Base-by-base conservation (phyloP, 2,888 invertebrate species). In the Caenorhabditis sp. region DNA sequence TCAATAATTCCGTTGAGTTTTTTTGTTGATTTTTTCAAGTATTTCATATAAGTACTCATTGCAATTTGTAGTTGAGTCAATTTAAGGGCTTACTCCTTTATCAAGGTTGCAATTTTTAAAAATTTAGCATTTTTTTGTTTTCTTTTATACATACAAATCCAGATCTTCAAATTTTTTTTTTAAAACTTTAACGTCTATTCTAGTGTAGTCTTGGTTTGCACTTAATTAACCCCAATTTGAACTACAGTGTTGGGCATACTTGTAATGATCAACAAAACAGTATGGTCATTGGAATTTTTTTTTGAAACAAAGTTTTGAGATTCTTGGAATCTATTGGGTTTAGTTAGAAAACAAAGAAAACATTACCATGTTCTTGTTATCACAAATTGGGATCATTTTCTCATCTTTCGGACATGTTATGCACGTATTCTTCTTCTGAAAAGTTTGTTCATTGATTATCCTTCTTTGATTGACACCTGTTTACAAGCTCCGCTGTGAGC, bases 341-440 rank as follows among this genome's bases (percentile, higher is more conserved):
- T 50, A 22, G 32, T 20, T 4, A 40, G 6, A 40, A 40, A 40
- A 13, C 2, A 40, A 40, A 13, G 26, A 3, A 60, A 28, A 22
- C 4, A 20, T 20, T 18, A 85, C 85, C 80, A 74, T 82, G 28
- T 84, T 84, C 32, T 56, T 67, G 56, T 85, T 85, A 67, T 85
- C 85, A 60, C 85, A 85, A 11, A 85, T 55, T 4, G 83, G 80
- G 40, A 80, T 67, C 8, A 9, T 15, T 24, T 70, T 65, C 51
- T 85, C 83, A 26, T 80, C 79, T 22, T 67, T 67, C 9, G 82
- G 72, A 71, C 85, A 85, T 2, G 58, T 35, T 15, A 61, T 61
- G 37, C 85, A 85, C 28, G 51, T 58, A 15, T 60, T 81, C 11
- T 67, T 71, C 3, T 55, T 44, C 77, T 76, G 20, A 65, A 80